Base-by-base conservation (phyloP, 1,140 invertebrate genomes). In the Dendroctonus valens region DNA sequence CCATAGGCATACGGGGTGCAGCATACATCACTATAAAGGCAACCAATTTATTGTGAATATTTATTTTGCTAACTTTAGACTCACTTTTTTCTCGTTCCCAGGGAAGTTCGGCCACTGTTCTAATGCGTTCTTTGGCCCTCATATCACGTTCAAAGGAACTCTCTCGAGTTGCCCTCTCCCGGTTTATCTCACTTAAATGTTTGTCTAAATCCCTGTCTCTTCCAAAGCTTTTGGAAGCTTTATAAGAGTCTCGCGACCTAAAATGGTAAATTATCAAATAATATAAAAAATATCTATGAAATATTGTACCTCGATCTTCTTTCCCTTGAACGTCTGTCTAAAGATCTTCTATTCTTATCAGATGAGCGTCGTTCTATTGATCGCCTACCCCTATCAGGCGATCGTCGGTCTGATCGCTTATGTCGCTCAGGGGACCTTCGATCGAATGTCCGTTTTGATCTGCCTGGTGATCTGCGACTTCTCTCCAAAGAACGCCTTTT, bases 1-100 rank as follows among this genome's bases (percentile, higher is more conserved):
- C 51, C 0, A 26, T 37, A 46, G 46, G 55, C 39, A 61, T 46
- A 11, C 60, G 63, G 69, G 65, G 48, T 59, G 57, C 42, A 59
- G 14, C 7, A 55, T 52, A 66, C 7, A 66, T 55, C 11, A 41
- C 53, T 55, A 55, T 40, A 55, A 39, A 55, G 6, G 7, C 8
- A 51, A 51, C 2, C 6, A 9, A 51, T 26, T 26, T 26, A 26
- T 26, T 26, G 26, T 2, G 26, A 51, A 51, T 51, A 6, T 7
- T 12, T 51, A 8, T 51, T 51, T 51, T 51, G 11, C 9, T n/a
- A 2, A 26, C 26, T 26, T 1, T 26, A 26, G 26, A 26, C 65
- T 60, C 61, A 67, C 61, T 46, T 59, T 68, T 69, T 42, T 70
- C 63, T 58, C 69, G 59, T 49, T 72, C 63, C 70, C 70, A 72